Conservation (phyloP, 2,113 vertebrate genomes). For the Pteronura brasiliensis region DNA sequence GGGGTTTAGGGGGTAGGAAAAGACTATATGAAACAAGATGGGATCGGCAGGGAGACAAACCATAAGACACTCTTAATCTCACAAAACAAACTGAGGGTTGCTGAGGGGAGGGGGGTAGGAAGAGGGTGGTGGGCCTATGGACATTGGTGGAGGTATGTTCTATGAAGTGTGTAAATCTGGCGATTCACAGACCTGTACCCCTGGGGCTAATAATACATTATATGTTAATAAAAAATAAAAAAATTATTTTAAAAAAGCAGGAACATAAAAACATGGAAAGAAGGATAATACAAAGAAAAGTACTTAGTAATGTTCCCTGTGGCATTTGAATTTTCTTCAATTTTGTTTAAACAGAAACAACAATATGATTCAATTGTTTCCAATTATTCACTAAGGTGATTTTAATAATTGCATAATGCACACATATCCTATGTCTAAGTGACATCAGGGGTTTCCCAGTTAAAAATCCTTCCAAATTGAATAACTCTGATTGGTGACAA, state of each 20-base stretch:
- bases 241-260: too few relatives aligned
- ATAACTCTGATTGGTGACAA: slow-evolving; percentile 25
- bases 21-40: too few relatives aligned
- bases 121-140: too few relatives aligned
- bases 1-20: too few relatives aligned
- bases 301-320: background rate
- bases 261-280: background rate
- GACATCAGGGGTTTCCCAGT: background rate
- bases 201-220: too few relatives aligned
- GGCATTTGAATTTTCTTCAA: background rate
- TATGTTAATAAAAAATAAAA: background rate
- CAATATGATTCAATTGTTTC: background rate
- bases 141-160: too few relatives aligned
- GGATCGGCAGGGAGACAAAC: too few relatives aligned
- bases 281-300: background rate
- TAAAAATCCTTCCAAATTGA: background rate
- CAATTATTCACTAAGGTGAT: background rate
- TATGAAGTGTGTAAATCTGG: too few relatives aligned
- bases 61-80: too few relatives aligned
- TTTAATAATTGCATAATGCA: background rate
- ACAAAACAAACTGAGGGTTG: too few relatives aligned
- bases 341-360: background rate
- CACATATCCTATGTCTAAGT: background rate
- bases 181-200: too few relatives aligned
- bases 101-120: too few relatives aligned